A percentile compares a stretch with the other conserved stretches of the same genome.
phyloP scores from a whole-genome alignment of 2,888 invertebrate genomes.

The Mythimna lalbum region DNA sequence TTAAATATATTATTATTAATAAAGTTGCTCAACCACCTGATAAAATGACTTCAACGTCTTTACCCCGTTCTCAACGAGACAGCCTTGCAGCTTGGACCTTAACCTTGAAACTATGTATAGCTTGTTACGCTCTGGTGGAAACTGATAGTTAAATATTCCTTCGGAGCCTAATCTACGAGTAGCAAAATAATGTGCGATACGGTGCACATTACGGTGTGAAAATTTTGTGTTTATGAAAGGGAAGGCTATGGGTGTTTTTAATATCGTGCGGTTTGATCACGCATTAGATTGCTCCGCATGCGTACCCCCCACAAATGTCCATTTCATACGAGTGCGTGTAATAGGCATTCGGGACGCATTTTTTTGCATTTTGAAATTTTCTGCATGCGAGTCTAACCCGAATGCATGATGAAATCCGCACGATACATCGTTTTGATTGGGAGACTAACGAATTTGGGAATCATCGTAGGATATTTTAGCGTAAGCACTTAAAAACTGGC shows the following conservation, averaged over 20 bases:
- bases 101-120: constrained; percentile 26
- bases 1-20: no score
- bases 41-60: constrained; percentile 19
- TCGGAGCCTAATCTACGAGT: background rate
- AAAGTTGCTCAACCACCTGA: background rate
- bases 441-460: background rate
- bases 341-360: no score
- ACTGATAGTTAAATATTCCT: background rate
- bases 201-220: background rate
- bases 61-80: background rate
- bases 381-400: no score
- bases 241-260: no score
- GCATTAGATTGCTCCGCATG: no score
- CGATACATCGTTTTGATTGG: background rate
- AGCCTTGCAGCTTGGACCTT: constrained; percentile 21
- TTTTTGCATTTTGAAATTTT: no score
- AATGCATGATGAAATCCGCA: no score
- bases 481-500: background rate
- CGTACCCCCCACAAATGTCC: no score
- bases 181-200: background rate
- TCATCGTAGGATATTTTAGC: background rate
- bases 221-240: no score
- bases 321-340: no score
- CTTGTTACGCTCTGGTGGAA: constrained; percentile 19
- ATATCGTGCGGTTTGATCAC: no score